These are phyloP conservation scores for Orius laevigatus DNA, from an alignment of 1,140 invertebrate species.

Conservation along the genomic window DNA sequence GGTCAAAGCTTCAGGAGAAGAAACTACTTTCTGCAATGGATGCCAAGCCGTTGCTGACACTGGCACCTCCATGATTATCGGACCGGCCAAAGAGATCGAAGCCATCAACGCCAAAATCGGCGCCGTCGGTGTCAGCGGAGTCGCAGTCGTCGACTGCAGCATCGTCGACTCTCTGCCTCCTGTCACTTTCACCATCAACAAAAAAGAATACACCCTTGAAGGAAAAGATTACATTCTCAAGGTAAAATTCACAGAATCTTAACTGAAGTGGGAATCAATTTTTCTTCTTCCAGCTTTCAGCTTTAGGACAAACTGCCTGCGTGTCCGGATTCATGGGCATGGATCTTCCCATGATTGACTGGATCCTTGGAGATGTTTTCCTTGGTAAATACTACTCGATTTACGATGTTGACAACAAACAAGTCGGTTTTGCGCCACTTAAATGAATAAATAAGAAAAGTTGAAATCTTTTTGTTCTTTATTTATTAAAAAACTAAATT, in stretches of 20 bases:
- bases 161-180: conserved; percentile 9
- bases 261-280: not conserved
- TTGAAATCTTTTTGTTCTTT: too few relatives aligned
- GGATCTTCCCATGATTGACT: conserved; percentile 71
- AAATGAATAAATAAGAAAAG: too few relatives aligned
- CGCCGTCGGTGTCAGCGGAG: conserved; percentile 15
- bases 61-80: conserved; percentile 56
- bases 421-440: not conserved
- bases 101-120: conserved; percentile 17
- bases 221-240: conserved; percentile 74
- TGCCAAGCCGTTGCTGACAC: conserved; percentile 59
- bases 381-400: conserved; percentile 2
- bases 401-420: not conserved
- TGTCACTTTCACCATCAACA: conserved; percentile 15
- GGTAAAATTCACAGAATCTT: conserved; percentile 32
- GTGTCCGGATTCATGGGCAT: conserved; percentile 92
- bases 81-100: conserved; percentile 37
- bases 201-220: conserved; percentile 34
- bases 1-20: conserved; percentile 4
- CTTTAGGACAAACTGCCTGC: conserved; percentile 65
- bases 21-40: conserved; percentile 27
- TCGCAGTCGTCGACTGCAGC: conserved; percentile 14
- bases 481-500: too few relatives aligned
- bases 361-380: conserved; percentile 7
- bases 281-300: conserved; percentile 27